phyloP scores from a whole-genome alignment of 1,140 invertebrate genomes.

The Bombyx mandarina region DNA sequence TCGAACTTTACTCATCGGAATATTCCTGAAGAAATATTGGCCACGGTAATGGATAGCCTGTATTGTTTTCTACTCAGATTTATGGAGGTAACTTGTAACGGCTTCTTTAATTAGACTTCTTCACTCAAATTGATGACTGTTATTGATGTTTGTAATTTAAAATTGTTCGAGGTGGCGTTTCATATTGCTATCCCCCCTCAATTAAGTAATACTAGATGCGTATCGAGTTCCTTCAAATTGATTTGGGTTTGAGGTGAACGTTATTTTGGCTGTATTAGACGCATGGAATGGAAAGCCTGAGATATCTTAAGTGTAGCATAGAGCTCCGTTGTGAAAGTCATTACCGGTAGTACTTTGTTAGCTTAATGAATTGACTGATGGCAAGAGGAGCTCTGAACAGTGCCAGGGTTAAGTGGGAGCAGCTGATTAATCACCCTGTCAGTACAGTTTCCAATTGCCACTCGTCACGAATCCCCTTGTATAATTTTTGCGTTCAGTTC shows the following conservation, averaged over 20 bases:
- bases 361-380: conserved; percentile 69
- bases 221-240: conserved; percentile 13
- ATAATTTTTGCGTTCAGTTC: conserved; percentile 34
- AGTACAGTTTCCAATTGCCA: conserved; percentile 61
- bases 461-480: conserved; percentile 50
- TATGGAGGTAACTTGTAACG: conserved; percentile 69
- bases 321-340: conserved; percentile 45
- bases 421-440: conserved; percentile 66
- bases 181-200: conserved; percentile 20
- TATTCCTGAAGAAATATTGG: conserved; percentile 58
- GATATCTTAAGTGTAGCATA: conserved; percentile 32
- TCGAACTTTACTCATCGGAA: conserved; percentile 60
- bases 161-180: conserved; percentile 36
- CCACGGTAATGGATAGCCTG: conserved; percentile 57
- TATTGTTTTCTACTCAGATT: conserved; percentile 65
- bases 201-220: conserved; percentile 29
- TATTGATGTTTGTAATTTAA: conserved; percentile 57
- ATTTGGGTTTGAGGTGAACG: conserved; percentile 5
- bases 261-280: conserved; percentile 2
- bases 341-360: conserved; percentile 64
- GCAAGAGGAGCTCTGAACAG: conserved; percentile 51
- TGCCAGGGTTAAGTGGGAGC: conserved; percentile 63
- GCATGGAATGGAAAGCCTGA: conserved; percentile 2
- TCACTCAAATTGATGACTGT: conserved; percentile 68
- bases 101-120: conserved; percentile 69